Conservation (phyloP, 2,113 vertebrate genomes). For the Cairina moschata region DNA sequence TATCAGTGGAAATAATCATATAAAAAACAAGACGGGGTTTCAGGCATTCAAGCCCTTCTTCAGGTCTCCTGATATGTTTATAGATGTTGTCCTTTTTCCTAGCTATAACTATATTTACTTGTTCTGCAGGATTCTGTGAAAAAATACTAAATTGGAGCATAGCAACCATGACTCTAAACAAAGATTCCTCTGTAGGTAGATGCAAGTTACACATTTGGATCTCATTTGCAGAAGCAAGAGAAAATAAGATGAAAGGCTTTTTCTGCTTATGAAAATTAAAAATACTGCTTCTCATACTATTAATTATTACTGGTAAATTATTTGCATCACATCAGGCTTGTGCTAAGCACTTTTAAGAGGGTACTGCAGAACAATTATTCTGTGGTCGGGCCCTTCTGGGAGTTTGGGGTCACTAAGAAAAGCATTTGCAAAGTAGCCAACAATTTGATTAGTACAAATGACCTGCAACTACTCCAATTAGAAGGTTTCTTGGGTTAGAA, state of each 20-base stretch:
- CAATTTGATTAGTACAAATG: constrained; percentile 65
- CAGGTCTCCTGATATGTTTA: neutral
- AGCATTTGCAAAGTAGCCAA: constrained; percentile 50
- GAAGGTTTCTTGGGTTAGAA: constrained; percentile 52
- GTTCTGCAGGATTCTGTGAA: constrained; percentile 15
- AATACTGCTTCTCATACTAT: neutral
- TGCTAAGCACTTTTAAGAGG: neutral
- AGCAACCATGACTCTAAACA: constrained; percentile 22
- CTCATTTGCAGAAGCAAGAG: neutral
- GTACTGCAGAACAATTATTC: constrained; percentile 18
- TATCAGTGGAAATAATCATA: neutral
- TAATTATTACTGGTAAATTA: constrained; percentile 42
- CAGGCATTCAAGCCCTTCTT: neutral
- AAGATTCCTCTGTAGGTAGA: constrained; percentile 5
- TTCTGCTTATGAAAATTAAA: neutral
- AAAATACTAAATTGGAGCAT: constrained; percentile 7
- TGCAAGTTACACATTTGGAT: neutral
- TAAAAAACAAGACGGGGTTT: neutral
- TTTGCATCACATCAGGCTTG: neutral
- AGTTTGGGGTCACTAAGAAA: constrained; percentile 34
- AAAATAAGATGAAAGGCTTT: constrained; percentile 1
- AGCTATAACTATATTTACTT: neutral
- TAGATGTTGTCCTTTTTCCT: neutral
- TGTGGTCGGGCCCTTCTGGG: constrained; percentile 5
- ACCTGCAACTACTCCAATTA: constrained; percentile 57